These are phyloP conservation scores for Vulpes lagopus DNA, from an alignment of 2,113 vertebrate species.

Conservation along the genomic window DNA sequence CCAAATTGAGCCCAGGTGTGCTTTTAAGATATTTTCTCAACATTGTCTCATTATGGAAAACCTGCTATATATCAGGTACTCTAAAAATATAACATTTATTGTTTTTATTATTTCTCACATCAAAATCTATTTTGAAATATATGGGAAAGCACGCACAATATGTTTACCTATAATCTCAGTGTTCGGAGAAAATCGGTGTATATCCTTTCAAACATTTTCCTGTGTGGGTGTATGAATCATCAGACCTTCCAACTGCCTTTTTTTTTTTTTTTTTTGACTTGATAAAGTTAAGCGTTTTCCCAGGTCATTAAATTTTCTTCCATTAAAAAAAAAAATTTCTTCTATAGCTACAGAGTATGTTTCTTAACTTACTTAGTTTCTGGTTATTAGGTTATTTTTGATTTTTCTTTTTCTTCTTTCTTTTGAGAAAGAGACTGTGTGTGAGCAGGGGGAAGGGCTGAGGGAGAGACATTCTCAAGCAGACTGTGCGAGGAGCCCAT, in stretches of 20 bases:
- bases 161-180: not conserved
- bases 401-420: not conserved
- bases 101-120: not conserved
- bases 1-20: not conserved
- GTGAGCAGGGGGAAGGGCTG: not conserved
- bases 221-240: not conserved
- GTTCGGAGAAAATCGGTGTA: not conserved
- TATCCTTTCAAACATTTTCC: not conserved
- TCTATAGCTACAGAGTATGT: not conserved
- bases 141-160: not conserved
- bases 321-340: not conserved
- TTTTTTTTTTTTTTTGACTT: not conserved
- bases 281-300: not conserved
- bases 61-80: not conserved
- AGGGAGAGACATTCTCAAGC: not conserved
- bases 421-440: not conserved
- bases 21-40: not conserved
- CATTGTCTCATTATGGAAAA: not conserved
- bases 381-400: not conserved
- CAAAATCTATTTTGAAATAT: not conserved
- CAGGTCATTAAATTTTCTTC: not conserved
- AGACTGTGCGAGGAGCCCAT: too few species aligned
- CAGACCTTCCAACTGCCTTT: not conserved
- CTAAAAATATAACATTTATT: not conserved
- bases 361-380: not conserved